phyloP scores from a whole-genome alignment of 2,888 invertebrate species.

The Protula sp. region DNA sequence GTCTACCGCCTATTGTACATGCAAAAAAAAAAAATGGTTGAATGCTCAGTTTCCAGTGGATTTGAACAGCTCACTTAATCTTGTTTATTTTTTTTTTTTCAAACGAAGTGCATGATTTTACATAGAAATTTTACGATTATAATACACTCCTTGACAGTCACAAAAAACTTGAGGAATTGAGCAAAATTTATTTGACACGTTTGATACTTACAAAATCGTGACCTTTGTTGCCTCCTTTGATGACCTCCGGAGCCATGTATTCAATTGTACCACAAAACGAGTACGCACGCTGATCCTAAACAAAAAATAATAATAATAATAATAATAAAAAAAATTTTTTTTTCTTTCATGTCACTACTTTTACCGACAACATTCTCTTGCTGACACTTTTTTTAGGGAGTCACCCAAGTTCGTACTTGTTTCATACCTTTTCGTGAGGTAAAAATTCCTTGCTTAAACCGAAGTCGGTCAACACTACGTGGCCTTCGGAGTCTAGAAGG shows the following conservation, averaged over 20 bases:
- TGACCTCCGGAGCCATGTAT: conserved; percentile 90
- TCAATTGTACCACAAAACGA: conserved; percentile 98
- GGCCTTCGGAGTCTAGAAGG: conserved; percentile 85
- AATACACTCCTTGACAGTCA: too few species aligned
- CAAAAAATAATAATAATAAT: conserved; percentile 1
- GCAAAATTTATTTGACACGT: background rate
- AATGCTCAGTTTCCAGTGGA: too few species aligned
- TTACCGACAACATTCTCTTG: too few species aligned
- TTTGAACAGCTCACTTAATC: too few species aligned
- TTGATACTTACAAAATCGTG: conserved; percentile 82
- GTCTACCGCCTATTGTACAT: conserved; percentile 79
- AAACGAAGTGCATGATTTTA: too few species aligned
- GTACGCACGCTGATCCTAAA: conserved; percentile 74
- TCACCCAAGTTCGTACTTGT: too few species aligned
- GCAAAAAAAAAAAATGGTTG: too few species aligned
- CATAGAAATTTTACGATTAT: too few species aligned
- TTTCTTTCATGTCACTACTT: too few species aligned
- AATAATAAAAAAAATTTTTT: too few species aligned
- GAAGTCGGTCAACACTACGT: conserved; percentile 94
- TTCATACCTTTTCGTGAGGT: conserved; percentile 62
- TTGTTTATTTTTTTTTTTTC: too few species aligned
- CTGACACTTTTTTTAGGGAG: too few species aligned
- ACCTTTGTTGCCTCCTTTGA: conserved; percentile 76
- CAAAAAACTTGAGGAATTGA: background rate
- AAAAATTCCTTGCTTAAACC: conserved; percentile 93